Base-by-base conservation (phyloP, 2,113 vertebrate genomes). In the Chionomys nivalis region DNA sequence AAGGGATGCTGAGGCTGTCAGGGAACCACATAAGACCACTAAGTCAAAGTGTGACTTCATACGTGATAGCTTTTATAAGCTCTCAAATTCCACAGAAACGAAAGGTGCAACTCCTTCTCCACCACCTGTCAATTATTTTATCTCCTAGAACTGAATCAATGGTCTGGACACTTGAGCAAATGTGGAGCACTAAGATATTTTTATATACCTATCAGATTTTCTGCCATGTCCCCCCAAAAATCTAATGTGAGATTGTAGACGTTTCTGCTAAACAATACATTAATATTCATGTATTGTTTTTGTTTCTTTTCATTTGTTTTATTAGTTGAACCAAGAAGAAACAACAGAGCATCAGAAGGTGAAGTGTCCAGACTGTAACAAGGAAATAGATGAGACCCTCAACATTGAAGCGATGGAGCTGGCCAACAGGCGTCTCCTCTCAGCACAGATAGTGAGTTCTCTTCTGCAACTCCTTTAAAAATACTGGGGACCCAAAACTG, bases 371-470 rank as follows among this genome's bases (percentile, higher is more conserved):
- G 19, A 58, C 21, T 98, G 97, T 83, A 95, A 96, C 61, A 97
- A 91, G 75, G 96, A 97, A 91, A 87, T 98, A 61, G 82, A 96
- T 39, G 97, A 96, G 4, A 76, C 42, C 8, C 77, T 96, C 49
- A 97, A 94, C 58, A 66, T 23, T 49, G 97, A 98, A 91, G 95
- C 94, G 17, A 90, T 93, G 89, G 95, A 97, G 8, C 87, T 98
- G 93, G 91, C 97, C 63, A 96, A 96, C 49, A 85, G 94, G 19
- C 95, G 93, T 39, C 88, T 98, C 49, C 26, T 97, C n/a, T 97
- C 94, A 0, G 96, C 97, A 75, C 96, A 97, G 91, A 97, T 97
- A 91, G 97, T 98, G 21, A 93, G 95, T 96, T 92, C 16, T 76
- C 89, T 73, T 11, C 36, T 58, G 5, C 42, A 6, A 6, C 3